Percentiles rank a stretch among this genome's conserved stretches.
These are phyloP conservation scores for Panthera leo DNA, from an alignment of 2,113 vertebrate genomes.

Conservation along the genomic window DNA sequence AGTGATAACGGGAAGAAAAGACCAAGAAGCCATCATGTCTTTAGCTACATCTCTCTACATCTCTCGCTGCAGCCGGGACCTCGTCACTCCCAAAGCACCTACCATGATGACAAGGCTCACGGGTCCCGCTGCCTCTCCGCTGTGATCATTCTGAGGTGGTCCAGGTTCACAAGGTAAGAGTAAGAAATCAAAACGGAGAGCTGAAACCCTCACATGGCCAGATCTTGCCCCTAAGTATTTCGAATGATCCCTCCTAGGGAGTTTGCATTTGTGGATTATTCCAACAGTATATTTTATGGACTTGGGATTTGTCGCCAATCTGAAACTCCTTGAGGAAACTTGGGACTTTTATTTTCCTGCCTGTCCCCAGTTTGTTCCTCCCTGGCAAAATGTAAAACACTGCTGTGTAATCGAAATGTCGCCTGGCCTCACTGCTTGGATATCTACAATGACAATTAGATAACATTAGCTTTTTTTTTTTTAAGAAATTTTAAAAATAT, in stretches of 20 bases:
- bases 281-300: background rate
- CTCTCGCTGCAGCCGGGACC: background rate
- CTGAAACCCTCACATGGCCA: background rate
- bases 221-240: background rate
- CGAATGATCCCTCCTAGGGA: background rate
- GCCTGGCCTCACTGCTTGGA: background rate
- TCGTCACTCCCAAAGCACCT: background rate
- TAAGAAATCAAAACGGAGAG: background rate
- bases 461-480: background rate
- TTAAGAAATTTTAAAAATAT: too few species aligned
- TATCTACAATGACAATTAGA: background rate
- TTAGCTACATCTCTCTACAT: background rate
- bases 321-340: background rate
- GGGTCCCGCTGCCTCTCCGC: background rate
- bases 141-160: rapidly evolving
- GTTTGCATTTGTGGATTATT: background rate
- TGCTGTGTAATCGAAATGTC: background rate
- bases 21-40: too few species aligned
- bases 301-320: background rate
- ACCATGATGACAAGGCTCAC: too few species aligned
- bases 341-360: background rate
- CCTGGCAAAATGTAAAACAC: background rate
- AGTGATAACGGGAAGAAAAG: background rate
- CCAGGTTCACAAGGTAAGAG: background rate
- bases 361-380: background rate